A percentile compares a stretch with the other conserved stretches of the same genome.
Evolutionary conservation across 2,113 vertebrate species (phyloP).

Genomic region (Oreochromis aureus): DNA sequence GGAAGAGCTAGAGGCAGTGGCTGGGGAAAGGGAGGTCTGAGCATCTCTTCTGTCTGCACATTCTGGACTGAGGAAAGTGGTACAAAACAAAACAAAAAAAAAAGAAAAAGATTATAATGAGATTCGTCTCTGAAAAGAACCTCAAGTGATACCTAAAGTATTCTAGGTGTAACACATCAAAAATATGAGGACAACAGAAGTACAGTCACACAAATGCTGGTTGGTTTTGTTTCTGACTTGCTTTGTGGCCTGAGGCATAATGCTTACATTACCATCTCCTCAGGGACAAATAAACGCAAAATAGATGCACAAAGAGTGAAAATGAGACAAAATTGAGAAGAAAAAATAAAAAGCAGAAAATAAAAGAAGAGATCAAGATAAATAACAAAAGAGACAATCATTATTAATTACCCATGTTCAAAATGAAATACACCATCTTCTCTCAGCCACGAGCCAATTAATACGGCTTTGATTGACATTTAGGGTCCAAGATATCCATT

Average conservation of each 20-base stretch:
- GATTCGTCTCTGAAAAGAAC: neutral
- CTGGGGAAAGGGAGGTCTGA: neutral
- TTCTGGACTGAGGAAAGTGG: neutral
- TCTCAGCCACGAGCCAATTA: neutral
- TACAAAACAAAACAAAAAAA: neutral
- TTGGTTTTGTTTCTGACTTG: slow-evolving; percentile 36
- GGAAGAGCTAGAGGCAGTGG: neutral
- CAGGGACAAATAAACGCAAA: slow-evolving; percentile 8
- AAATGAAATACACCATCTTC: neutral
- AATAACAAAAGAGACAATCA: neutral
- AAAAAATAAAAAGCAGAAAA: neutral
- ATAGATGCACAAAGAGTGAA: neutral
- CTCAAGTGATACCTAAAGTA: neutral
- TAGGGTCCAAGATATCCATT: slow-evolving; percentile 14
- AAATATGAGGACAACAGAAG: slow-evolving; percentile 1
- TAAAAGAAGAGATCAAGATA: neutral
- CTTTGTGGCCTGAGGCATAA: neutral
- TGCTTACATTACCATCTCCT: neutral
- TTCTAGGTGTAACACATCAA: neutral
- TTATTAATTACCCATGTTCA: neutral
- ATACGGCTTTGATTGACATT: neutral
- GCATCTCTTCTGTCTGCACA: neutral
- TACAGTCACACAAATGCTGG: neutral
- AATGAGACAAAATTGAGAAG: neutral
- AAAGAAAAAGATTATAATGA: neutral